Base-by-base conservation (phyloP, 2,113 vertebrate genomes). In the Xiphophorus couchianus region DNA sequence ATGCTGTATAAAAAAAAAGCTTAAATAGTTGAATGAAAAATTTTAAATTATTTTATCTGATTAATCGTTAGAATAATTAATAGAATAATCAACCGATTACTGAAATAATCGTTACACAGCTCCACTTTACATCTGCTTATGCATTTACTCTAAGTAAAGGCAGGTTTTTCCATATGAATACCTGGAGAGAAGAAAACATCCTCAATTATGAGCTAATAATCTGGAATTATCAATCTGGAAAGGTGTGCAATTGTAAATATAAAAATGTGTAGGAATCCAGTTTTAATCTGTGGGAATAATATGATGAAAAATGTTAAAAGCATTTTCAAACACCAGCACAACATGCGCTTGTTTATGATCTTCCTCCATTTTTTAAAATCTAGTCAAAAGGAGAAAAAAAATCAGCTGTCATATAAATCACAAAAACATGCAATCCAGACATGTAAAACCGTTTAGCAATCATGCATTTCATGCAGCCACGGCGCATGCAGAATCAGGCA, bases 301-400 rank as follows among this genome's bases (percentile, higher is more conserved):
- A 2, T 22, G 19, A 19, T 9, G 19, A 54, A 25, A 54, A 54
- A 8, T 54, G 22, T 54, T 54, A 8, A 19, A 54, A 8, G 22
- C 22, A 22, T 19, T 54, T 22, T 37, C 35, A 37, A 37, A 37
- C 12, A 37, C 35, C 35, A 37, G 35, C 35, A 37, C 10, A 37
- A 37, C 11, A 37, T 37, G 51, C 5, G 19, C 72, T 77, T 63
- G 2, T 69, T 22, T 66, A 62, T 77, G 62, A 87, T 83, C 73
- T 66, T 76, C 81, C 76, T 84, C 83, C 66, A 35, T 77, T 27
- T 48, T 80, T 72, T 73, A 88, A 90, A 37, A 37, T 84, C 84
- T 84, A 83, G 81, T 86, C 77, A 90, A 54, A 25, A 51, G 74
- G 73, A 73, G 76, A 77, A 68, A 35, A 54, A 29, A 1, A 61